Evolutionary conservation across 1,140 invertebrate genomes (phyloP).

Genomic region (Lucilia cuprina): DNA sequence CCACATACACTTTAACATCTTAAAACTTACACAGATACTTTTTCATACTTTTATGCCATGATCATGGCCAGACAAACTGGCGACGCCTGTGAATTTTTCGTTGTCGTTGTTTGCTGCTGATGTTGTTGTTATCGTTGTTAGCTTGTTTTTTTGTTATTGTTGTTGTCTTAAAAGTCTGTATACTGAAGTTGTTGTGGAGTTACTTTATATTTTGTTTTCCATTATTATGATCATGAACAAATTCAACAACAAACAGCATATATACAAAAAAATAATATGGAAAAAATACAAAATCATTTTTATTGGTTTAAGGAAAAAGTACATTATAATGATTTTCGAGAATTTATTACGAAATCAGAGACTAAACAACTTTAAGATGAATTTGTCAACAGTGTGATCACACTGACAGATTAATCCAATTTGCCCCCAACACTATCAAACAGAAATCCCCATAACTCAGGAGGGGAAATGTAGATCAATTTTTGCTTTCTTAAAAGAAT

Average conservation of each 20-base stretch:
- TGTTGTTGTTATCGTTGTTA: not conserved
- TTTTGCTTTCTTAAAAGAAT: too few relatives aligned
- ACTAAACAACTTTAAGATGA: too few relatives aligned
- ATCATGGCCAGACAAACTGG: slow-evolving; percentile 55
- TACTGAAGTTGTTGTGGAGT: slow-evolving; percentile 5
- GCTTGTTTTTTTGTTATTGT: not conserved
- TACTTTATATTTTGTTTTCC: slow-evolving; percentile 2
- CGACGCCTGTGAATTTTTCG: slow-evolving; percentile 54
- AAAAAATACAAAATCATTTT: not conserved
- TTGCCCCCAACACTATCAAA: too few relatives aligned
- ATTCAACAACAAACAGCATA: not conserved
- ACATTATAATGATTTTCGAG: not conserved
- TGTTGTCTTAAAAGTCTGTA: not conserved
- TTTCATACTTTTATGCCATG: slow-evolving; percentile 31
- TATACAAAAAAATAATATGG: not conserved
- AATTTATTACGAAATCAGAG: too few relatives aligned
- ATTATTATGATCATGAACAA: slow-evolving; percentile 7
- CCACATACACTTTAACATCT: not conserved
- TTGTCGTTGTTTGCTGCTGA: slow-evolving; percentile 6
- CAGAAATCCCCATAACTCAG: too few relatives aligned
- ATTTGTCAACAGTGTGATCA: too few relatives aligned
- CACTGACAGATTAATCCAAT: too few relatives aligned
- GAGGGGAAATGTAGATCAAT: too few relatives aligned
- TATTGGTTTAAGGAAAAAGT: not conserved
- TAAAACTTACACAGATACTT: slow-evolving; percentile 10